phyloP scores from a whole-genome alignment of 2,888 invertebrate species.

The Amaurobius ferox region DNA sequence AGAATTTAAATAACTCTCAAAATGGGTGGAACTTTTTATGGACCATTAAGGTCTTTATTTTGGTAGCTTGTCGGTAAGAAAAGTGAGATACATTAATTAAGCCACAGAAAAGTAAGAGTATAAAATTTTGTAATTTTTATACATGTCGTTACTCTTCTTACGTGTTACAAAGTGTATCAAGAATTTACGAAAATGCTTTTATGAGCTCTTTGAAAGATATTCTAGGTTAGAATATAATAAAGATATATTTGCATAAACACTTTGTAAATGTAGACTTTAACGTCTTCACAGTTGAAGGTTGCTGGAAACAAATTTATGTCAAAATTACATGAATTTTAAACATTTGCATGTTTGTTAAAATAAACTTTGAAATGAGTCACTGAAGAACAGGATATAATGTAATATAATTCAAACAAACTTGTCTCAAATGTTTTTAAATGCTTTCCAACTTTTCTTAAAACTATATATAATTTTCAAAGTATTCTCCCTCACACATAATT shows the following conservation, averaged over 20 bases:
- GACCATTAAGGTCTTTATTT: constrained; percentile 67
- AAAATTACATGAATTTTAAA: too few relatives aligned
- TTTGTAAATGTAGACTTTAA: too few relatives aligned
- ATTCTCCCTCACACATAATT: too few relatives aligned
- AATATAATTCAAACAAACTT: too few relatives aligned
- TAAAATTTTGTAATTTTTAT: background rate
- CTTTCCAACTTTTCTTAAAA: too few relatives aligned
- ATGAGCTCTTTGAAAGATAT: background rate
- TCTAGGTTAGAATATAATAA: background rate
- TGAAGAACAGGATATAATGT: too few relatives aligned
- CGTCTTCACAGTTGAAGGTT: too few relatives aligned
- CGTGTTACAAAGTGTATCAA: background rate
- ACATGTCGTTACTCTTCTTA: background rate
- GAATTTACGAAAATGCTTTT: background rate
- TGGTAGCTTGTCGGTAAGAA: constrained; percentile 43
- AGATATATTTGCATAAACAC: background rate
- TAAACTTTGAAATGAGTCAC: too few relatives aligned
- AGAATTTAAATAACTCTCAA: constrained; percentile 67
- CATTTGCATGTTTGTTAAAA: too few relatives aligned
- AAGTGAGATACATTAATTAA: constrained; percentile 61
- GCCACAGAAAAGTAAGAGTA: constrained; percentile 29
- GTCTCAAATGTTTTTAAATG: too few relatives aligned
- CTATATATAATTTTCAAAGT: too few relatives aligned
- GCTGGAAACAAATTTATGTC: too few relatives aligned
- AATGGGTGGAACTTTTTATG: constrained; percentile 64